Conservation (phyloP, 1,140 invertebrate species). For the Chrysoperla carnea region DNA sequence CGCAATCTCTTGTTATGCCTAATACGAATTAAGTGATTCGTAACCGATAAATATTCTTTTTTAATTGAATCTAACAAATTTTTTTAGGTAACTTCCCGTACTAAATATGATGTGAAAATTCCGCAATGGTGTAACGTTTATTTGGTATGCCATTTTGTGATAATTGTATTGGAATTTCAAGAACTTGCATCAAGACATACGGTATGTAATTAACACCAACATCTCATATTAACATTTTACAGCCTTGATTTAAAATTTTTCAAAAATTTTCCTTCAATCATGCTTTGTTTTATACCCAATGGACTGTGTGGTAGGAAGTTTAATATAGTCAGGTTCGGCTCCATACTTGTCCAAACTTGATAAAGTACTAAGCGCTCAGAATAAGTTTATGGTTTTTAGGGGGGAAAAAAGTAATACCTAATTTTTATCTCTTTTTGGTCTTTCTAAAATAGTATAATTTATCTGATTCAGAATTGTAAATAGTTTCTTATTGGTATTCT, state of each 20-base stretch:
- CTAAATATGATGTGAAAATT: constrained; percentile 52
- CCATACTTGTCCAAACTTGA: background rate
- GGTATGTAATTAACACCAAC: constrained; percentile 27
- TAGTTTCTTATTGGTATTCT: no score
- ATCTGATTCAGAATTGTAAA: no score
- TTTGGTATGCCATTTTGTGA: constrained; percentile 44
- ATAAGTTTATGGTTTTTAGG: no score
- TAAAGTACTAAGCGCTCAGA: background rate
- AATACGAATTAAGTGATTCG: no score
- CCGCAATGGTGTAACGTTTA: constrained; percentile 50
- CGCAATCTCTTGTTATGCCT: no score
- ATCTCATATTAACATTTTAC: constrained; percentile 2
- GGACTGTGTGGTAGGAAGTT: background rate
- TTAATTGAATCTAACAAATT: no score
- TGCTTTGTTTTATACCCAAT: background rate
- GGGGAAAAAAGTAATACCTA: no score
- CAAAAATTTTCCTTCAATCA: background rate
- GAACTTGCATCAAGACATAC: constrained; percentile 36
- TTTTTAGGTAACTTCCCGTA: constrained; percentile 35
- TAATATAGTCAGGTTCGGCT: background rate
- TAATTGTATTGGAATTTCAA: constrained; percentile 43
- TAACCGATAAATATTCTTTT: no score
- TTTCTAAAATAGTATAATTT: no score
- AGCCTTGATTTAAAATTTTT: background rate
- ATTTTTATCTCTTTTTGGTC: no score